phyloP scores from a whole-genome alignment of 2,113 vertebrate genomes.

The Sinocyclocheilus maitianheensis region DNA sequence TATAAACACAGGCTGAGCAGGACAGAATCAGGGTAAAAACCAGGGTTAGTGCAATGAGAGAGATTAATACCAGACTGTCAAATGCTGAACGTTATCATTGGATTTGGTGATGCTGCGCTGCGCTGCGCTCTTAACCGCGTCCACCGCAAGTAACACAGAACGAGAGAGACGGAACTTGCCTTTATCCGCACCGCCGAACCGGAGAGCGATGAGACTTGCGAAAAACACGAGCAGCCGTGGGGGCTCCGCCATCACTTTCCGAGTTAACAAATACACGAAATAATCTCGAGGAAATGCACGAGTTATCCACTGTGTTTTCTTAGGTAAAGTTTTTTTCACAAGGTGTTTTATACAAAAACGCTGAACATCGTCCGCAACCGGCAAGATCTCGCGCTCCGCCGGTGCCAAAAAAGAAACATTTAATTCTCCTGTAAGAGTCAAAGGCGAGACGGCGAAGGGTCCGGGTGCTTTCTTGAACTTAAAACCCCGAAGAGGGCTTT shows the following conservation, averaged over 20 bases:
- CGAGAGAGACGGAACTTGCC: slow-evolving; percentile 62
- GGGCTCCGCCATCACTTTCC: slow-evolving; percentile 82
- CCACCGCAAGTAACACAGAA: neutral
- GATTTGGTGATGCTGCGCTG: neutral
- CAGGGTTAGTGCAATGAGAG: neutral
- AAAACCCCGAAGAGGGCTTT: slow-evolving; percentile 13
- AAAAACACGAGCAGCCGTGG: slow-evolving; percentile 74
- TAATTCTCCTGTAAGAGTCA: slow-evolving; percentile 36
- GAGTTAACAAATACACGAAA: slow-evolving; percentile 64
- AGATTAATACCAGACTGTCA: neutral
- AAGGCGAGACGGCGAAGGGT: neutral
- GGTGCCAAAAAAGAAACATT: slow-evolving; percentile 31
- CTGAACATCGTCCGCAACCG: neutral
- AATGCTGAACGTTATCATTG: neutral
- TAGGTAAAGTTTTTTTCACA: slow-evolving; percentile 28
- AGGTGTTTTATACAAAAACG: neutral
- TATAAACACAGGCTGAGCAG: neutral
- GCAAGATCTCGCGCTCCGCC: slow-evolving; percentile 37
- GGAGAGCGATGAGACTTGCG: slow-evolving; percentile 74
- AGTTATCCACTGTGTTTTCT: slow-evolving; percentile 32
- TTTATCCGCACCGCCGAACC: slow-evolving; percentile 69
- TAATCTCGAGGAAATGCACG: slow-evolving; percentile 56
- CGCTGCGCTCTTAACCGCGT: neutral
- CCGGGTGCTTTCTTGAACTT: slow-evolving; percentile 39
- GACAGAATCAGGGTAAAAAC: neutral